Evolutionary conservation across 2,113 vertebrate species (phyloP).

Genomic region (Oreocharis arfaki): DNA sequence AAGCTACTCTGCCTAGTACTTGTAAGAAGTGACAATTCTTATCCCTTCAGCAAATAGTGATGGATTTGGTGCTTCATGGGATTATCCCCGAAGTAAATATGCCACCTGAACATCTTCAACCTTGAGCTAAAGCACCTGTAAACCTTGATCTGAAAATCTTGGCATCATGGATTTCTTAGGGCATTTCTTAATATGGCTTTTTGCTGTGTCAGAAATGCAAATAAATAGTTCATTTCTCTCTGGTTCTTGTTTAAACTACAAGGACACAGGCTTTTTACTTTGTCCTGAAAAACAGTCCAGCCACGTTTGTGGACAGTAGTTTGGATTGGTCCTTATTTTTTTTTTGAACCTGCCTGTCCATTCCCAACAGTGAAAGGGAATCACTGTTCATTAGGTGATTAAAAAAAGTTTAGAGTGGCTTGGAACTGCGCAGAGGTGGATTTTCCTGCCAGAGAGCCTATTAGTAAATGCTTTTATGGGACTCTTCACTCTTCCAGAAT

Average conservation of each 20-base stretch:
- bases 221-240: not conserved
- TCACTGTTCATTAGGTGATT: conserved; percentile 15
- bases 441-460: conserved; percentile 38
- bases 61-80: not conserved
- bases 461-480: conserved; percentile 57
- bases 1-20: not conserved
- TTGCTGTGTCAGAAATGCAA: not conserved
- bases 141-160: not conserved
- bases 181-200: not conserved
- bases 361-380: not conserved
- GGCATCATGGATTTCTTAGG: not conserved
- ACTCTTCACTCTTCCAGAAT: not conserved
- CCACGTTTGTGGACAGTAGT: not conserved
- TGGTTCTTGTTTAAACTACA: not conserved
- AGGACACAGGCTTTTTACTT: not conserved
- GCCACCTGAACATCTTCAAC: not conserved
- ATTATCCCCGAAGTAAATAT: not conserved
- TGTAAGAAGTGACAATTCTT: not conserved
- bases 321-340: not conserved
- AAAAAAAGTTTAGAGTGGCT: conserved; percentile 26
- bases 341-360: not conserved
- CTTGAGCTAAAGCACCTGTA: not conserved
- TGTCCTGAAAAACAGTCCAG: not conserved
- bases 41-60: not conserved
- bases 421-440: conserved; percentile 8